Evolutionary conservation across 2,888 invertebrate genomes (phyloP), one percentile per base, ranked within the genome.

Genomic region (Macropis europaea): DNA sequence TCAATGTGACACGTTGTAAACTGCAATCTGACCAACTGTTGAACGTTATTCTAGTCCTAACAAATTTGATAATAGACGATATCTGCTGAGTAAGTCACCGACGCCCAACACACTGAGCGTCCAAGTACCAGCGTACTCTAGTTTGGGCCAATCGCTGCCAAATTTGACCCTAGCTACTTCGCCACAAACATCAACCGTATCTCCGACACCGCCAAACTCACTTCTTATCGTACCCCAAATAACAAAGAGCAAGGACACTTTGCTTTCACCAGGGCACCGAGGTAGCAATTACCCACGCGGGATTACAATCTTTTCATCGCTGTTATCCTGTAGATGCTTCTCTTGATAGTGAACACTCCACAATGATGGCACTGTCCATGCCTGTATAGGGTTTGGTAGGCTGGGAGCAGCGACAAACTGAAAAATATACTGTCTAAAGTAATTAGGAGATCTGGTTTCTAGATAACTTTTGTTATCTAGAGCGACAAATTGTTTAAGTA

Each of bases 131-230:
- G 90, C 90, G 67, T 90, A 92, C 87, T 92, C 93, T 83, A 92
- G 92, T 61, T 91, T 95, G 53, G 95, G 96, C 28, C 96, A 96
- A 89, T 96, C 96, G 86, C 90, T 97, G 83, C 96, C 96, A 2
- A 96, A 97, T 87, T 91, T 97, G 59, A 92, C 92, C 17, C 79
- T 89, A 43, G 90, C 90, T 6, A 90, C 90, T 13, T 89, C 90
- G 40, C 90, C 90, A 24, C 90, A 89, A 77, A 90, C 89, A 6
- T 89, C 90, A 17, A 89, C 89, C 11, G 89, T 89, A 19, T 89
- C 90, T 15, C 89, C 90, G 26, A 90, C 90, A 60, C 90, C 90
- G 47, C 90, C 89, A 7, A 90, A 88, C 73, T 90, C 90, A 22
- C 87, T 90, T 38, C 88, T 91, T 56, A 90, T 91, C 70, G 90